Evolutionary conservation across 2,888 invertebrate species (phyloP), one percentile per base, ranked within the genome.

Genomic region (Hoplodrina blanda): DNA sequence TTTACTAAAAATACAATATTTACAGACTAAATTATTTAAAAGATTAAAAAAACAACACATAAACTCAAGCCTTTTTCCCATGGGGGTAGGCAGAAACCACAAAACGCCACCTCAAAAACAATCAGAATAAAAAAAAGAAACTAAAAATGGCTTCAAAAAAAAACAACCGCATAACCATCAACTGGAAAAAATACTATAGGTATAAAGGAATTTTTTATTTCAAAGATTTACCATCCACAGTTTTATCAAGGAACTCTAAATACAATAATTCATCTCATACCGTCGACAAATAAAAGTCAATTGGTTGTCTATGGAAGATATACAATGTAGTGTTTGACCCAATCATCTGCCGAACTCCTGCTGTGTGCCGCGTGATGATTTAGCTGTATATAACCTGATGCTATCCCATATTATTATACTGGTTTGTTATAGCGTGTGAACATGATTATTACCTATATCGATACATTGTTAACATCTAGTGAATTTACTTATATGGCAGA

Each of bases 271-370:
- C 69, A 76, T 84, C n/a, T 70, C 37, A 5, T 19, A 69, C 67
- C 55, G 55, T 60, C 49, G 50, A 62, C 68, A 46, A 77, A 77
- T 84, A 82, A 82, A 84, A 84, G 69, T 73, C 82, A 81, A 82
- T 82, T 84, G 82, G 82, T 69, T 78, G 66, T 82, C 79, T 64
- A 74, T 82, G 30, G 44, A 61, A 66, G 76, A 84, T 84, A 71
- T 76, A 84, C 57, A 64, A 66, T 73, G 69, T 74, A 70, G 46
- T 62, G 62, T 77, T 52, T 77, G 76, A 81, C 73, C 79, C 76
- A 71, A 67, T 78, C 76, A 68, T 46, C 71, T 75, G 66, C 76
- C 19, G 70, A 69, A 65, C 62, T 33, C 85, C 85, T 57, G 84
- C 66, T 66, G 84, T 10, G 84, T 46, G 4, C 25, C 19, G 59